Percentiles rank a stretch among this genome's conserved stretches.
Conservation (phyloP, 2,888 invertebrate species). For the Drosophila nigritarsus region DNA sequence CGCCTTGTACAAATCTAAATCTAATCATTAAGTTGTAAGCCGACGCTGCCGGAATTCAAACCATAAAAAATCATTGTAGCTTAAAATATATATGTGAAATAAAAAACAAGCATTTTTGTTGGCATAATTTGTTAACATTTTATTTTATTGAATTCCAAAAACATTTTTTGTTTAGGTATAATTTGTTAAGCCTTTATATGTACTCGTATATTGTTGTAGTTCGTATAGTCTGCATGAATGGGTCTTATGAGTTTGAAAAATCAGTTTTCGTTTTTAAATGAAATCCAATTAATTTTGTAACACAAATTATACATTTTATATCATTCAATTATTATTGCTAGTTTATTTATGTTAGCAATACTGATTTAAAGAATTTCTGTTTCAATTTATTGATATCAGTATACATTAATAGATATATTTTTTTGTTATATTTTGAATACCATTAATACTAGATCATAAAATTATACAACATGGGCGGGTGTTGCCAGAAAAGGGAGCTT, state of each 20-base stretch:
- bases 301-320: constrained; percentile 7
- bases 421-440: constrained; percentile 29
- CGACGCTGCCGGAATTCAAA: constrained; percentile 31
- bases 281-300: constrained; percentile 12
- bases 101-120: constrained; percentile 29
- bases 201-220: constrained; percentile 53
- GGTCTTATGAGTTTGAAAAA: constrained; percentile 15
- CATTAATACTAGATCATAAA: constrained; percentile 51
- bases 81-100: constrained; percentile 23
- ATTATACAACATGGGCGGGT: constrained; percentile 80
- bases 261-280: constrained; percentile 8
- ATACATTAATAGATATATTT: constrained; percentile 38
- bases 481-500: constrained; percentile 79
- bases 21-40: constrained; percentile 73
- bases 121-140: constrained; percentile 74
- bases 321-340: constrained; percentile 11
- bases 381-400: constrained; percentile 23
- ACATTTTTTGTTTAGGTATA: constrained; percentile 72
- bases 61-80: constrained; percentile 7
- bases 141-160: constrained; percentile 80
- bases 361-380: constrained; percentile 14
- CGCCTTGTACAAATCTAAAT: constrained; percentile 71
- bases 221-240: constrained; percentile 49
- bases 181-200: constrained; percentile 64
- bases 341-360: constrained; percentile 8